Percentiles rank a stretch among this genome's conserved stretches.
phyloP scores from a whole-genome alignment of 2,797 vertebrate species.

The Gadopsis marmoratus region DNA sequence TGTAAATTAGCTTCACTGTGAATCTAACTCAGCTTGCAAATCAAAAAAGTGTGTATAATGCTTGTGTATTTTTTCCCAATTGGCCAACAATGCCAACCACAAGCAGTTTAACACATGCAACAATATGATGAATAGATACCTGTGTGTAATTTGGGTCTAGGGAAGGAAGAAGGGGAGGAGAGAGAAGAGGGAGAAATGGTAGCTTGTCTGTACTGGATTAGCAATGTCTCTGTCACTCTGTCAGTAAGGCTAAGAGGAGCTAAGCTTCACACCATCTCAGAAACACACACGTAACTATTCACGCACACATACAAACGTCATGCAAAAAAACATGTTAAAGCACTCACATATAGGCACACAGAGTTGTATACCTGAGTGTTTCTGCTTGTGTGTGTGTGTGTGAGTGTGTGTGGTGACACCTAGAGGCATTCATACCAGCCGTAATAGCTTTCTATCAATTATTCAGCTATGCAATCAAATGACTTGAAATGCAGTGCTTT shows the following conservation, averaged over 20 bases:
- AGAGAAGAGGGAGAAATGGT: constrained; percentile 47
- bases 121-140: constrained; percentile 17
- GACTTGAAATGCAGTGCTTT: constrained; percentile 58
- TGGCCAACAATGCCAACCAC: neutral
- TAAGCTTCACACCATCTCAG: constrained; percentile 65
- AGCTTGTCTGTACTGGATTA: constrained; percentile 77
- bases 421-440: constrained; percentile 57
- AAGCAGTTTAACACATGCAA: constrained; percentile 8
- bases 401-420: constrained; percentile 40
- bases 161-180: neutral
- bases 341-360: neutral
- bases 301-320: constrained; percentile 3
- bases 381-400: neutral
- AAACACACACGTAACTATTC: constrained; percentile 42
- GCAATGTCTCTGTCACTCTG: constrained; percentile 76
- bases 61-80: neutral
- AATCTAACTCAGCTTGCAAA: neutral
- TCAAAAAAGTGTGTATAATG: neutral
- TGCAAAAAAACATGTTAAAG: neutral
- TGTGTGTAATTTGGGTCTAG: constrained; percentile 55
- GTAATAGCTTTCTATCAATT: constrained; percentile 74
- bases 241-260: constrained; percentile 74
- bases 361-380: neutral
- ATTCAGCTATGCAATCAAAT: constrained; percentile 74
- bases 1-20: neutral